These are phyloP conservation scores for Malurus alboscapulatus DNA, from an alignment of 2,113 vertebrate genomes.

Conservation along the genomic window DNA sequence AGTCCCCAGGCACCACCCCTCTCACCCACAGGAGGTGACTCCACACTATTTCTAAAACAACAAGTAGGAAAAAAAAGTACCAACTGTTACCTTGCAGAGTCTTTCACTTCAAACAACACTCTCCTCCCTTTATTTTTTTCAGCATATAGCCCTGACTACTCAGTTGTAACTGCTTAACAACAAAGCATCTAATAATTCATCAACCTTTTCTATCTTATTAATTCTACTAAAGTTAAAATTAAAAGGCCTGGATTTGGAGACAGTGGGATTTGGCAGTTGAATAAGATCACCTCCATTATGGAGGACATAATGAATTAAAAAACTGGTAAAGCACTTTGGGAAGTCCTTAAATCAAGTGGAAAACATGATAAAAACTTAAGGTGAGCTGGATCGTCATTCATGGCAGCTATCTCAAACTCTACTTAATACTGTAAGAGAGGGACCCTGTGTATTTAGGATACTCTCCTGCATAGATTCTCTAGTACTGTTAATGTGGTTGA, in stretches of 20 bases:
- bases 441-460: not conserved
- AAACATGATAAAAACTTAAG: not conserved
- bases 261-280: not conserved
- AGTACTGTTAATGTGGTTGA: not conserved
- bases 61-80: not conserved
- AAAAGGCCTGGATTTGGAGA: not conserved
- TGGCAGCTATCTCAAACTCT: not conserved
- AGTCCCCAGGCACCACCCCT: not conserved
- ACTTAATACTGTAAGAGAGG: not conserved
- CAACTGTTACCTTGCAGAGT: not conserved
- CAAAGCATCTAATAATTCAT: not conserved
- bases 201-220: not conserved
- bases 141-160: not conserved
- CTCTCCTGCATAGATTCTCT: not conserved
- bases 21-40: not conserved
- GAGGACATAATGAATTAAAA: not conserved
- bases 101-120: not conserved
- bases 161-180: not conserved
- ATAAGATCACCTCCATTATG: not conserved
- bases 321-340: not conserved
- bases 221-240: not conserved
- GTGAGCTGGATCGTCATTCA: not conserved
- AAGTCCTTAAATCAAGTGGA: not conserved
- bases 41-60: not conserved
- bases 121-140: not conserved